Conservation (phyloP, 2,888 invertebrate species). For the Acanthococcus lagerstroemiae region DNA sequence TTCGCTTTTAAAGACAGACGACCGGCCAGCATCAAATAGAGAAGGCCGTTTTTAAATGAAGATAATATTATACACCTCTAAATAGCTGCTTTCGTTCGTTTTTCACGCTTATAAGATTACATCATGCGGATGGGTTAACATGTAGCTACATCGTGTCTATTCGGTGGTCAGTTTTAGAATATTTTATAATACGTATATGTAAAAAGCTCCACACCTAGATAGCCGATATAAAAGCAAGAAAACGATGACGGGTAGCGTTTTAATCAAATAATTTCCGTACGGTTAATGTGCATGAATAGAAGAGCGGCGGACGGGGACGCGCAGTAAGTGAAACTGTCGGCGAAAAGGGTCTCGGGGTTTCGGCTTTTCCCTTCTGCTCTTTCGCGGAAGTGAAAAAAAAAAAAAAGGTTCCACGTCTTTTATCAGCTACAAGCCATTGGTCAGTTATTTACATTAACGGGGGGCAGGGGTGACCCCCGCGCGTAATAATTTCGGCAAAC, state of each 20-base stretch:
- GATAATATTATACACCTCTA: no score
- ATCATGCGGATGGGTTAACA: slow-evolving; percentile 20
- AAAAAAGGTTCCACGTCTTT: slow-evolving; percentile 24
- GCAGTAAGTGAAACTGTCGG: background rate
- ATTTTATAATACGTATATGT: slow-evolving; percentile 3
- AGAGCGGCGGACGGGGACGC: background rate
- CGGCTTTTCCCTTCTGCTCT: no score
- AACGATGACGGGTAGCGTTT: slow-evolving; percentile 23
- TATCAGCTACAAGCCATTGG: slow-evolving; percentile 22
- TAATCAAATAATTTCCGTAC: slow-evolving; percentile 24
- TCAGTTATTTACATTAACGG: slow-evolving; percentile 23
- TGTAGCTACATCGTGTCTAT: background rate
- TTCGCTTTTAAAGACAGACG: no score
- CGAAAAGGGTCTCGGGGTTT: no score
- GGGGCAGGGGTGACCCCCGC: no score
- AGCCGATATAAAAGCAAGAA: slow-evolving; percentile 24
- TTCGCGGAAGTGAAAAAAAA: no score
- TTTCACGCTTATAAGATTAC: slow-evolving; percentile 25
- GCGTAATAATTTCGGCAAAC: background rate
- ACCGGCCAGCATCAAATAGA: no score
- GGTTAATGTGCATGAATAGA: slow-evolving; percentile 7
- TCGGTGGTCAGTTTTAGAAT: slow-evolving; percentile 12
- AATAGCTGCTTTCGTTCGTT: no score
- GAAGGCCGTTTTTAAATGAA: no score
- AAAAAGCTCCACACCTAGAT: background rate